Evolutionary conservation across 2,113 vertebrate species (phyloP), one percentile per base, ranked within the genome.

Genomic region (Cyanocitta stelleri): DNA sequence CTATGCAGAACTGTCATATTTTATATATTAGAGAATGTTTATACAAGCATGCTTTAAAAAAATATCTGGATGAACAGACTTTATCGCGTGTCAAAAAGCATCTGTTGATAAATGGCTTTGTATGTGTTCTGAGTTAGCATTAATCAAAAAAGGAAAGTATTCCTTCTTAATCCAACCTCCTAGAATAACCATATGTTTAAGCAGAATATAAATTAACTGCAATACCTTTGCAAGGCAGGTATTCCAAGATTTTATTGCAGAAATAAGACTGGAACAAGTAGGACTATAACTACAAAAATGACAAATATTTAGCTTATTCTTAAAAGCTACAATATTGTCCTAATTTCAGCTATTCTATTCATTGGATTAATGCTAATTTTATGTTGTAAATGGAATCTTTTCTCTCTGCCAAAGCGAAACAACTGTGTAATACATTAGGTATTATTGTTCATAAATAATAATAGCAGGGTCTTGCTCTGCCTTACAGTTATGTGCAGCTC

Each of bases 31-130:
- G 27, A 75, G 63, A 95, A 86, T 92, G 82, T 95, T 97, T 96
- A 95, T 89, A 93, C 22, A 92, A 93, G 55, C 68, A 90, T 37
- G 48, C 17, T 89, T 96, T 64, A 85, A 90, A 87, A 84, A 83
- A 89, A 77, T 7, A 73, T 48, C 56, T 85, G 73, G 81, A 89
- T 83, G 66, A 96, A 90, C 85, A 96, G 89, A 92, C 71, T 96
- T 93, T 77, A 96, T 96, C 89, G 7, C 59, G 80, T 96, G 82
- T 95, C 94, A 96, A 85, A 97, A 85, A 1, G 10, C 30, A 74
- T 84, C 80, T 89, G 32, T 43, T 97, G 82, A 96, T 96, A 87
- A 96, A 97, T 67, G 59, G 35, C 19, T 94, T 94, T 95, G 81
- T 90, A 90, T 81, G 63, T 81, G 72, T 76, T 94, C 48, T 71